Evolutionary conservation across 2,797 vertebrate genomes (phyloP).

Genomic region (Aulostomus chinensis): DNA sequence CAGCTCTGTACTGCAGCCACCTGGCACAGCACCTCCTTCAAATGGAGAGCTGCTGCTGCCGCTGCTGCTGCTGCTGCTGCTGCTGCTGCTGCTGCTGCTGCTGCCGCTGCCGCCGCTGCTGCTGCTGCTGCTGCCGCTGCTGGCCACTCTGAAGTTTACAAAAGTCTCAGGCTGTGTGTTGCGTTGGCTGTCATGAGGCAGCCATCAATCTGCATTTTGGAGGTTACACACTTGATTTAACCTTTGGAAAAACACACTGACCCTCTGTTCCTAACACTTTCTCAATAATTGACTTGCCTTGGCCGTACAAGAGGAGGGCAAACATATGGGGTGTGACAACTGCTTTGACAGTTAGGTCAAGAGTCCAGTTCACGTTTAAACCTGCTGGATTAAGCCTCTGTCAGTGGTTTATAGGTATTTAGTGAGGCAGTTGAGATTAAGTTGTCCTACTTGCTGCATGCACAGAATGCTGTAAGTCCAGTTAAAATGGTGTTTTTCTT

Average conservation of each 20-base stretch:
- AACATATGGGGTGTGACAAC: slow-evolving; percentile 50
- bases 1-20: slow-evolving; percentile 60
- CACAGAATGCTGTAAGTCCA: slow-evolving; percentile 45
- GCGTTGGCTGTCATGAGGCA: slow-evolving; percentile 40
- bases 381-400: slow-evolving; percentile 55
- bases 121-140: slow-evolving; percentile 20
- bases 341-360: slow-evolving; percentile 63
- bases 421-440: slow-evolving; percentile 34
- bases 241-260: slow-evolving; percentile 48
- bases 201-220: slow-evolving; percentile 47
- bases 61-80: slow-evolving; percentile 16
- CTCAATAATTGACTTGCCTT: slow-evolving; percentile 54
- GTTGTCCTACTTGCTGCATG: slow-evolving; percentile 22
- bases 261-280: slow-evolving; percentile 48
- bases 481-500: too few species aligned
- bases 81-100: slow-evolving; percentile 15
- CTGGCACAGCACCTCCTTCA: slow-evolving; percentile 56
- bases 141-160: slow-evolving; percentile 42
- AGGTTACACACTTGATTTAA: slow-evolving; percentile 56
- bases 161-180: slow-evolving; percentile 34
- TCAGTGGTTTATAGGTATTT: slow-evolving; percentile 46
- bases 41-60: slow-evolving; percentile 21
- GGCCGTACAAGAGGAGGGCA: slow-evolving; percentile 22
- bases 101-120: too few species aligned
- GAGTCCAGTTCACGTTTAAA: slow-evolving; percentile 61